Base-by-base conservation (phyloP, 2,113 vertebrate species). In the Lepus europaeus region DNA sequence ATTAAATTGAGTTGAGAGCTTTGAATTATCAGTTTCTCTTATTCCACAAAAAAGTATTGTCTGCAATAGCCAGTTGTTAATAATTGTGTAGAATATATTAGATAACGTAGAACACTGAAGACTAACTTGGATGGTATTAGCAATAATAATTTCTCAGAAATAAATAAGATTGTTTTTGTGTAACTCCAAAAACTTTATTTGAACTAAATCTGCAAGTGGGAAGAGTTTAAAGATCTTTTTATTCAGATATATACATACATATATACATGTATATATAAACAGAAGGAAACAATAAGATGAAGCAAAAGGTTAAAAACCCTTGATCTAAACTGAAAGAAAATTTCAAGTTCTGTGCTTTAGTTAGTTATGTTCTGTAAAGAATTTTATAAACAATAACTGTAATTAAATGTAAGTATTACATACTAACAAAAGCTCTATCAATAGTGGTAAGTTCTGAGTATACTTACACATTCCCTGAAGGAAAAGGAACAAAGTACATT, bases 371-470 rank as follows among this genome's bases (percentile, higher is more conserved):
- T 83, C 20, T 69, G 6, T 3, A 83, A 79, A 51, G 1, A 76
- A 73, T 81, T 83, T 51, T 84, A 70, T 8, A 92, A 68, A 94
- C 16, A 33, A 0, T 53, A 93, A 90, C 27, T 91, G 4, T 93
- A 70, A 86, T 66, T 11, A 86, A 81, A 78, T 90, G 3, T 64
- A 66, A 76, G 63, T 76, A 23, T n/a, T 89, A 5, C 2, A 66
- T 92, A 17, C 5, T 80, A 76, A 68, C 5, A 78, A 84, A 63
- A 72, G 93, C 9, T 93, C 53, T 59, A 14, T 66, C 19, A 25
- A 31, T 56, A 82, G 49, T 59, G 9, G 73, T 89, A 91, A 73
- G 0, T 90, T 78, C n/a, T 56, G 39, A 68, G 6, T 25, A 2
- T 59, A 76, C 0, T 64, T 87, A 89, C 51, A 92, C 64, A 69